A percentile compares a stretch with the other conserved stretches of the same genome.
Conservation (phyloP, 1,140 invertebrate genomes). For the Eupeodes corollae region DNA sequence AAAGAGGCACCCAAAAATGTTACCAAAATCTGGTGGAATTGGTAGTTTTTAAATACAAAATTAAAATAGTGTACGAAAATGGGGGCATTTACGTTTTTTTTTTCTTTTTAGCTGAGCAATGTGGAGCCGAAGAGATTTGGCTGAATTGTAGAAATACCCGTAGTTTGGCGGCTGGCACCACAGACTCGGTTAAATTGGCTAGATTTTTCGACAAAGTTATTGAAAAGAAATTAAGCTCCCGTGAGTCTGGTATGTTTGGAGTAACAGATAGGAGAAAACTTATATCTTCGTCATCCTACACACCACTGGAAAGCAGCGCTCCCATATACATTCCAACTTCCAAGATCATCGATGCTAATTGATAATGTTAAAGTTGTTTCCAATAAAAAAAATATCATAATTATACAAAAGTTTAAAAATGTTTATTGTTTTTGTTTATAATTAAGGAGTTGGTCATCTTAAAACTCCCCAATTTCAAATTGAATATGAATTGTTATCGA, state of each 20-base stretch:
- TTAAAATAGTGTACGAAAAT: neutral
- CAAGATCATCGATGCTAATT: neutral
- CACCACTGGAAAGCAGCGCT: neutral
- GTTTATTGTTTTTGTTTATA: no score
- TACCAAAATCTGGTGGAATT: conserved; percentile 53
- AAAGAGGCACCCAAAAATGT: conserved; percentile 48
- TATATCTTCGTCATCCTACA: conserved; percentile 1
- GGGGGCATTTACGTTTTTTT: neutral
- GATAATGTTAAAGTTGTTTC: no score
- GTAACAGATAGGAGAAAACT: conserved; percentile 21
- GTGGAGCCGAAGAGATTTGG: conserved; percentile 86
- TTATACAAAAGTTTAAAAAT: no score
- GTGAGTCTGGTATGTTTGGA: conserved; percentile 42
- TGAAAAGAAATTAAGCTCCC: conserved; percentile 53
- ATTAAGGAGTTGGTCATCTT: no score
- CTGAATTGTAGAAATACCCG: conserved; percentile 69
- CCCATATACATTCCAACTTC: no score
- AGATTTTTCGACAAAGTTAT: conserved; percentile 91
- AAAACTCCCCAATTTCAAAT: no score
- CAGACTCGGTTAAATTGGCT: conserved; percentile 80
- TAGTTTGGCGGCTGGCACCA: conserved; percentile 81
- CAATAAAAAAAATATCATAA: no score
- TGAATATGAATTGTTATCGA: no score
- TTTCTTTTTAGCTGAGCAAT: conserved; percentile 70
- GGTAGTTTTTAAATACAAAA: conserved; percentile 9